These are phyloP conservation scores for Xestia sexstrigata DNA, from an alignment of 2,888 invertebrate genomes.

Conservation along the genomic window DNA sequence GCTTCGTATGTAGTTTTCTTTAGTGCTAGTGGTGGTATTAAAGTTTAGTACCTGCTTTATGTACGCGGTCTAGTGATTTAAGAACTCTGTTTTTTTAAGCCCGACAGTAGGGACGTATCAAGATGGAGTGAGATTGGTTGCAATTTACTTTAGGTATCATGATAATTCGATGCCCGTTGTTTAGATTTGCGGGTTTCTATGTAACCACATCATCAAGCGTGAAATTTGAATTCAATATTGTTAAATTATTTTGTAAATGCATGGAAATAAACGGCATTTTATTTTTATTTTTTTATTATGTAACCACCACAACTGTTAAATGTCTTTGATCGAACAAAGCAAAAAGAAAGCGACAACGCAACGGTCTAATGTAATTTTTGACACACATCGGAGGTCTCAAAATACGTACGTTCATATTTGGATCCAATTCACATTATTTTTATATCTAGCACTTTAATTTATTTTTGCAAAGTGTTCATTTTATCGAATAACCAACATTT, in stretches of 20 bases:
- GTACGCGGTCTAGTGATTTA: slow-evolving; percentile 18
- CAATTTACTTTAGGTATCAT: neutral
- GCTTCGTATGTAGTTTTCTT: slow-evolving; percentile 29
- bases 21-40: slow-evolving; percentile 12
- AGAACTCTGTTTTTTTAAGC: slow-evolving; percentile 8
- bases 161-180: too few species aligned
- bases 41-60: slow-evolving; percentile 36
- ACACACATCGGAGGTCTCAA: neutral
- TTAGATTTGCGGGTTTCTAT: too few species aligned
- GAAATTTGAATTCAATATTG: too few species aligned
- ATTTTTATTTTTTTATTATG: too few species aligned
- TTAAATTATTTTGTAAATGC: too few species aligned
- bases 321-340: neutral
- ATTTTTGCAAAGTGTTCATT: neutral
- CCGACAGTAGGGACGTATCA: neutral
- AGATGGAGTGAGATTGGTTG: neutral
- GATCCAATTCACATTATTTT: neutral
- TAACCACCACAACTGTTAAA: neutral
- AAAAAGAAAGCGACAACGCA: neutral
- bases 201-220: too few species aligned
- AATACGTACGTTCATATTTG: neutral
- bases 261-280: too few species aligned
- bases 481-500: neutral
- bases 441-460: neutral
- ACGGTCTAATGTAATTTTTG: neutral